Percentiles rank a stretch among this genome's conserved stretches.
phyloP scores from a whole-genome alignment of 2,113 vertebrate species.

The human region DNA sequence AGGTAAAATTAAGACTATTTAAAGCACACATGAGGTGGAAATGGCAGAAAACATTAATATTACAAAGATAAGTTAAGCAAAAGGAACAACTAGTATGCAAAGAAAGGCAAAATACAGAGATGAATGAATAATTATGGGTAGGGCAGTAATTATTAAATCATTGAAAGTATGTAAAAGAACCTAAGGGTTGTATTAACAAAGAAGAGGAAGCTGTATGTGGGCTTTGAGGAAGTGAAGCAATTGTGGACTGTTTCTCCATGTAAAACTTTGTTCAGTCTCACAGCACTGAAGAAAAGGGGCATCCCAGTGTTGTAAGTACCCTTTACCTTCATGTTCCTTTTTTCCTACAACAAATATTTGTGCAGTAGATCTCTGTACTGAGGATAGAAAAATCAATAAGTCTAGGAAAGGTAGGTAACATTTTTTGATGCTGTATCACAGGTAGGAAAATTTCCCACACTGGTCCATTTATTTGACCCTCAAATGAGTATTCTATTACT shows the following conservation, averaged over 20 bases:
- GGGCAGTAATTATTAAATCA: constrained; percentile 4
- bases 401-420: background rate
- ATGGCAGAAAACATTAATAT: constrained; percentile 17
- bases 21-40: background rate
- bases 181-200: background rate
- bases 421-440: background rate
- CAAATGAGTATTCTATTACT: background rate
- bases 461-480: background rate
- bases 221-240: background rate
- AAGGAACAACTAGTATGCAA: constrained; percentile 37
- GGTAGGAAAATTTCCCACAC: background rate
- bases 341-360: background rate
- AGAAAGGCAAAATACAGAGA: constrained; percentile 41
- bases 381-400: background rate
- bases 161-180: background rate
- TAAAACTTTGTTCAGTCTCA: background rate
- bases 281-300: background rate
- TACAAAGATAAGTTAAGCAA: constrained; percentile 43
- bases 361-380: background rate
- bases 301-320: background rate
- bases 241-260: background rate
- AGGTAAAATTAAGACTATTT: constrained; percentile 33
- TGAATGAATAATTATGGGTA: constrained; percentile 38
- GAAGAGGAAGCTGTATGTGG: background rate
- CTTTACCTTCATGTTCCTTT: background rate